Conservation (phyloP, 2,888 invertebrate genomes). For the Scelioninae gen. 2 region DNA sequence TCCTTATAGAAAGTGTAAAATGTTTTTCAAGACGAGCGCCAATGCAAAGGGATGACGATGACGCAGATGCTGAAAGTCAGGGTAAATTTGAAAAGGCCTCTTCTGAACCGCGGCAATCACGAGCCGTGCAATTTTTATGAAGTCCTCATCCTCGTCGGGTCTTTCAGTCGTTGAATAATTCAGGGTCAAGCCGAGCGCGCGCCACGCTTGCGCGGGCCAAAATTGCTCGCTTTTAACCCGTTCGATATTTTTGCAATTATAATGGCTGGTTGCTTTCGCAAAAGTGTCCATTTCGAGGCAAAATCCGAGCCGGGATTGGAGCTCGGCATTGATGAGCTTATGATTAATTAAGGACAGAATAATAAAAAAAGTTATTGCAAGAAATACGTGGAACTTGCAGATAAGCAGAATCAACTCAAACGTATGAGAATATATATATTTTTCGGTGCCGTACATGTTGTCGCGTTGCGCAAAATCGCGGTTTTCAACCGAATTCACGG, state of each 20-base stretch:
- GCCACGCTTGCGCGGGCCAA: slow-evolving; percentile 58
- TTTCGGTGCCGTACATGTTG: too few relatives aligned
- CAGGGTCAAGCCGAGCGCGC: slow-evolving; percentile 69
- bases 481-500: too few relatives aligned
- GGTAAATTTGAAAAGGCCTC: slow-evolving; percentile 66
- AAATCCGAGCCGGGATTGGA: too few relatives aligned
- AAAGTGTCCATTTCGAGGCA: too few relatives aligned
- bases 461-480: too few relatives aligned
- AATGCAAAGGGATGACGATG: slow-evolving; percentile 48
- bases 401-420: too few relatives aligned
- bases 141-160: slow-evolving; percentile 69
- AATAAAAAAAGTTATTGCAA: too few relatives aligned
- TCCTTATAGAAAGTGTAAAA: slow-evolving; percentile 48
- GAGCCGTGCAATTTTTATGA: slow-evolving; percentile 72
- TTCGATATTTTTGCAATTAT: slow-evolving; percentile 51
- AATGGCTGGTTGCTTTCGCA: slow-evolving; percentile 10
- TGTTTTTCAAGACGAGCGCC: slow-evolving; percentile 53
- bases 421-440: too few relatives aligned
- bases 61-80: slow-evolving; percentile 51
- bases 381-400: too few relatives aligned
- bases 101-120: slow-evolving; percentile 71
- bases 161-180: slow-evolving; percentile 72
- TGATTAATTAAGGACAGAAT: too few relatives aligned
- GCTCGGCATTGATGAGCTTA: too few relatives aligned
- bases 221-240: slow-evolving; percentile 44